phyloP scores from a whole-genome alignment of 2,113 vertebrate species.

The Psittacula cyanocephala region DNA sequence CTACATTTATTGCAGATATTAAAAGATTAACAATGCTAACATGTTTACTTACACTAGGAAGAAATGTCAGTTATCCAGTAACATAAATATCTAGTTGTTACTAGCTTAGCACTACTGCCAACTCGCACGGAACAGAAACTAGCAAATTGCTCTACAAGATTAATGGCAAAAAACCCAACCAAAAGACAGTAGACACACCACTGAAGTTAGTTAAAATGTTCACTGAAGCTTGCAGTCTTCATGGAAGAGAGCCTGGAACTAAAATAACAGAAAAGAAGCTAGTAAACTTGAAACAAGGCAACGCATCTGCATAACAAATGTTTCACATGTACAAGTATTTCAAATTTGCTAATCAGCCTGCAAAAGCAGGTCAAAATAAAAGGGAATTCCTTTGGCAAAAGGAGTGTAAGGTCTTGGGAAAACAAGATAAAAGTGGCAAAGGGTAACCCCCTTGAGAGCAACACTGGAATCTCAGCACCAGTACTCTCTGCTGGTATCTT shows the following conservation, averaged over 20 bases:
- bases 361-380: background rate
- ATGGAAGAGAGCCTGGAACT: slow-evolving; percentile 69
- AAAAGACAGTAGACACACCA: slow-evolving; percentile 63
- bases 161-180: slow-evolving; percentile 42
- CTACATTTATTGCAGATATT: slow-evolving; percentile 74
- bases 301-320: background rate
- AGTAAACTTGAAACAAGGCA: slow-evolving; percentile 46
- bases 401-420: background rate
- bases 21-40: slow-evolving; percentile 57
- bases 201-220: slow-evolving; percentile 62
- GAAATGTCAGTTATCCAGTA: slow-evolving; percentile 28
- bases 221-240: slow-evolving; percentile 71
- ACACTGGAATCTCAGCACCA: slow-evolving; percentile 21
- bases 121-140: slow-evolving; percentile 22
- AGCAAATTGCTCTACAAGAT: slow-evolving; percentile 51
- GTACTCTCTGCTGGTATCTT: background rate
- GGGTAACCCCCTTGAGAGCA: background rate
- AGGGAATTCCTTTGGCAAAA: background rate
- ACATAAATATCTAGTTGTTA: slow-evolving; percentile 49
- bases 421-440: background rate
- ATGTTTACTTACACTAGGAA: slow-evolving; percentile 51
- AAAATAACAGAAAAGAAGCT: slow-evolving; percentile 70
- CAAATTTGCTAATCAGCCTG: background rate
- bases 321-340: slow-evolving; percentile 7
- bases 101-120: slow-evolving; percentile 39